Percentiles rank a stretch among this genome's conserved stretches.
These are phyloP conservation scores for Chrysochloris asiatica DNA, from an alignment of 2,113 vertebrate genomes.

Conservation along the genomic window DNA sequence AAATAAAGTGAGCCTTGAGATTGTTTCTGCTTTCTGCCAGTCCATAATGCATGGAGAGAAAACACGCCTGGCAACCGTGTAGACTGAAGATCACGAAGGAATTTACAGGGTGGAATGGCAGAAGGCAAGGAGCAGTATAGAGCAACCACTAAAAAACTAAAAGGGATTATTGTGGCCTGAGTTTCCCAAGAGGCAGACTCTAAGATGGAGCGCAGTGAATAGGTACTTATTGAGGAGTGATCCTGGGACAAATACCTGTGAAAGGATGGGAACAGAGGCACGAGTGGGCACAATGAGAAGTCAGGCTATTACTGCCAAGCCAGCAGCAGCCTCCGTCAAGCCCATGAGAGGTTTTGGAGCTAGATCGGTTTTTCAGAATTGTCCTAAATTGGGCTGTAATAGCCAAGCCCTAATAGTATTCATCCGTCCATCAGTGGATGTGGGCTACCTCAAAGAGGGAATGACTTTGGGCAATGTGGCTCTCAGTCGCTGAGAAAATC, in stretches of 20 bases:
- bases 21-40: background rate
- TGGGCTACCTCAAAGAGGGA: background rate
- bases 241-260: background rate
- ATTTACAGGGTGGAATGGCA: background rate
- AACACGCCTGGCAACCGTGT: background rate
- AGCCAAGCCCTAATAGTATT: background rate
- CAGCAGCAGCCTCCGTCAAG: background rate
- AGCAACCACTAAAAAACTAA: background rate
- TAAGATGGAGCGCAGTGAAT: no score
- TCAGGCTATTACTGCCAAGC: background rate
- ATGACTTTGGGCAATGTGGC: background rate
- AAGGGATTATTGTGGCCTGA: background rate
- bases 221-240: background rate
- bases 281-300: background rate
- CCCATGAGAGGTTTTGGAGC: background rate
- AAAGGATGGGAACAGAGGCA: background rate
- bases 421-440: no score
- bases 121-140: background rate
- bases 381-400: background rate
- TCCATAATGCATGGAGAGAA: background rate
- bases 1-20: background rate
- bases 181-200: no score
- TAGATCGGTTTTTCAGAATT: background rate
- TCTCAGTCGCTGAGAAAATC: background rate
- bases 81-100: background rate